These are phyloP conservation scores for Lasaia peninsularis DNA, from an alignment of 1,140 invertebrate species.

Conservation along the genomic window DNA sequence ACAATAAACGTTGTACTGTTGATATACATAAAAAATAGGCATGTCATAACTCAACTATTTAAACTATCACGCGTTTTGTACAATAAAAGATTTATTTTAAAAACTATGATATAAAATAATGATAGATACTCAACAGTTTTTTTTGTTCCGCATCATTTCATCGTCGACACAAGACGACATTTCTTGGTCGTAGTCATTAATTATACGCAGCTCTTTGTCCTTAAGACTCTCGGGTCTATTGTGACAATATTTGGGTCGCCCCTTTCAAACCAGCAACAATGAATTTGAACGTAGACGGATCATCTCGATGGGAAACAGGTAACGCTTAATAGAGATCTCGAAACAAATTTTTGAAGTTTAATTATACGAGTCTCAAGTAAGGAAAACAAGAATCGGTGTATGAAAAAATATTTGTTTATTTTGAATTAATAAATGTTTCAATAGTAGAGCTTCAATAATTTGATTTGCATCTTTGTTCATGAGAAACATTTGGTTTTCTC, in stretches of 20 bases:
- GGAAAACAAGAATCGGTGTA: not conserved
- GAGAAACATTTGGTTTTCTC: too few species aligned
- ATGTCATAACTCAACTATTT: too few species aligned
- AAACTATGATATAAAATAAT: constrained; percentile 1
- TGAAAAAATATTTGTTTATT: too few species aligned
- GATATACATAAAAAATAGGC: too few species aligned
- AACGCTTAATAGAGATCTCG: constrained; percentile 28
- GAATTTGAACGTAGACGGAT: constrained; percentile 53
- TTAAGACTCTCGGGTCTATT: constrained; percentile 51
- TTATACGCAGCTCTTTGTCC: constrained; percentile 69
- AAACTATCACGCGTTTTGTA: too few species aligned
- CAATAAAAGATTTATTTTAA: not conserved
- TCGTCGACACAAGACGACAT: constrained; percentile 55
- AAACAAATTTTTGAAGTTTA: constrained; percentile 27
- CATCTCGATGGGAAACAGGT: constrained; percentile 55
- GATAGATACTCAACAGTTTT: constrained; percentile 23
- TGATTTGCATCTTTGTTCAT: too few species aligned
- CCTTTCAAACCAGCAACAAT: constrained; percentile 63
- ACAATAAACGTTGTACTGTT: too few species aligned
- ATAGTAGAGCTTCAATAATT: too few species aligned
- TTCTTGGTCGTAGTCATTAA: constrained; percentile 68
- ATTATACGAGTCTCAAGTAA: constrained; percentile 11
- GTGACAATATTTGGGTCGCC: constrained; percentile 69
- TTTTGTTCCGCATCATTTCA: constrained; percentile 28
- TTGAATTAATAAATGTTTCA: too few species aligned